Evolutionary conservation across 2,797 vertebrate genomes (phyloP), one percentile per base, ranked within the genome.

Genomic region (Antrozous pallidus): DNA sequence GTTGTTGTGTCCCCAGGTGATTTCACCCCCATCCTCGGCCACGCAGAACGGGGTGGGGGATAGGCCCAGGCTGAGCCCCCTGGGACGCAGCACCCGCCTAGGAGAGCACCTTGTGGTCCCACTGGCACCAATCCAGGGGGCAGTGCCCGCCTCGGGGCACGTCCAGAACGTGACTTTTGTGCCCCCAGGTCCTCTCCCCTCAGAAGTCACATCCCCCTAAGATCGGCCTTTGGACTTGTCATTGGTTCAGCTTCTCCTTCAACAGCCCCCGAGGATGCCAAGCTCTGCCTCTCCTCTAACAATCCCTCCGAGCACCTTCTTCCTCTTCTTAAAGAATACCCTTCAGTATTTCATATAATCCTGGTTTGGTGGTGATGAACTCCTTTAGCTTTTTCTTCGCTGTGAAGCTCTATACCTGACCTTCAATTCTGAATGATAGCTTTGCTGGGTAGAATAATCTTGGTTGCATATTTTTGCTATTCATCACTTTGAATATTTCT

Each of bases 21-120:
- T 56, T 90, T 14, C 91, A 54, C 58, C 82, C 92, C 91, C 75
- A 33, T 78, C 92, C 65, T 87, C 63, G 38, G 51, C 71, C 42
- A 24, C 3, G 47, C 83, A 93, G 94, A 88, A 90, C 42, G 83
- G 95, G 94, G 93, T 93, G n/a, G n/a, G n/a, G n/a, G n/a, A 94
- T 89, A 87, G 94, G 80, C 40, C 71, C 78, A 87, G 78, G 51
- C 87, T 9, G 24, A 91, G 94, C n/a, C 28, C 67, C 94, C n/a
- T 14, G 42, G 79, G 89, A 69, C 90, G 85, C 36, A 5, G 78
- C 42, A 51, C 56, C 79, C 51, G 79, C 69, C 65, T 38, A 0
- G 0, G 1, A 83, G 56, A 69, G 86, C 69, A 90, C 70, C 83
- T 47, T 75, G 45, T 63, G 38, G 73, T 40, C 49, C 54, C 16